Conservation (phyloP, 30 jellyfish, hydroid and myxozoan species). For the Aurelia sp. region DNA sequence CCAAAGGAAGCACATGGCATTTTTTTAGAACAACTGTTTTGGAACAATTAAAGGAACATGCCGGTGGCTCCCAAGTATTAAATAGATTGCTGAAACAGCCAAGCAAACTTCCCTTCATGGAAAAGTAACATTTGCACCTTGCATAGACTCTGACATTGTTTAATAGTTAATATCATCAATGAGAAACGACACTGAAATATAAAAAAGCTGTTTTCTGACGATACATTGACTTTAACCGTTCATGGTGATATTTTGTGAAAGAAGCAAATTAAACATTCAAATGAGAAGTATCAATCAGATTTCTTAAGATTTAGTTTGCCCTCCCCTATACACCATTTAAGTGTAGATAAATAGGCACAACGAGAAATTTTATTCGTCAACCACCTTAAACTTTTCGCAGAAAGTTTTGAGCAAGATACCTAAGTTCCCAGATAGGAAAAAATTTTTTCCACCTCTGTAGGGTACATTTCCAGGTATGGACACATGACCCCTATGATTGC, state of each 20-base stretch:
- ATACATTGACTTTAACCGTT: neutral
- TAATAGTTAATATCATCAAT: slow-evolving; percentile 18
- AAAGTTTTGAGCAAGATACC: slow-evolving; percentile 10
- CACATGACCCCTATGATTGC: too few relatives aligned
- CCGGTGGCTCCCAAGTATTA: slow-evolving; percentile 10
- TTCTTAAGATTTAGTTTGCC: too few relatives aligned
- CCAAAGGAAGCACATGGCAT: too few relatives aligned
- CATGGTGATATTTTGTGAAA: too few relatives aligned
- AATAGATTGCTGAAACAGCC: slow-evolving; percentile 5
- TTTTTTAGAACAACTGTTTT: too few relatives aligned
- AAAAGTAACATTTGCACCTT: neutral
- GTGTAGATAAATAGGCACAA: slow-evolving; percentile 32
- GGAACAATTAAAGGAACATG: too few relatives aligned
- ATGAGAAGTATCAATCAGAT: neutral
- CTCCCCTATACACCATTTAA: too few relatives aligned
- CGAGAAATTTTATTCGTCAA: slow-evolving; percentile 9
- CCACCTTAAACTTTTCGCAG: neutral
- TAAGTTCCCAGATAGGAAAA: neutral
- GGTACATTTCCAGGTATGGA: too few relatives aligned
- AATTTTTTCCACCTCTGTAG: too few relatives aligned
- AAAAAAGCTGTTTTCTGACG: neutral
- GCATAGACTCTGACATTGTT: slow-evolving; percentile 25
- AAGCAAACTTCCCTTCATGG: too few relatives aligned
- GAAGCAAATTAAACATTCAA: neutral
- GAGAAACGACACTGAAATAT: slow-evolving; percentile 23